A percentile compares a stretch with the other conserved stretches of the same genome.
Conservation (phyloP, 2,797 vertebrate genomes). For the Cryptoprocta ferox region DNA sequence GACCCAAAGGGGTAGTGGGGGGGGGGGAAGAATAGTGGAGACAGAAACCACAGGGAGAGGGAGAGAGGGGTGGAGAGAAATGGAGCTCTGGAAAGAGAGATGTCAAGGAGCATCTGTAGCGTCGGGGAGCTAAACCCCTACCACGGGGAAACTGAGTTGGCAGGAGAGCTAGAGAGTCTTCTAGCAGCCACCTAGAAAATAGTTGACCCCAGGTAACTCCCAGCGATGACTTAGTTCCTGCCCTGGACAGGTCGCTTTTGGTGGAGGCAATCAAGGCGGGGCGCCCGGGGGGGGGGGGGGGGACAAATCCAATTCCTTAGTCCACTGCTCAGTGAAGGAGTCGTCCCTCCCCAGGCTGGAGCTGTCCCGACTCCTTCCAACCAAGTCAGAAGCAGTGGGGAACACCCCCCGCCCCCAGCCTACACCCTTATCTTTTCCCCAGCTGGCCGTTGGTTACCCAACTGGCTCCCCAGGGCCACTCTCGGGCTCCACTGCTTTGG, state of each 20-base stretch:
- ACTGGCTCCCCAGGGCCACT: constrained; percentile 1
- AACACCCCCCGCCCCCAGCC: background rate
- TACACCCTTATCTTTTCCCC: background rate
- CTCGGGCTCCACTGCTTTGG: background rate
- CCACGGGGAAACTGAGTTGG: background rate
- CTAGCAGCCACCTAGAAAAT: background rate
- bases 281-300: too few relatives aligned
- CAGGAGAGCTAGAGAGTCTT: background rate
- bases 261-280: background rate
- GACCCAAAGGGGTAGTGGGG: background rate
- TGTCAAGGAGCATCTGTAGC: background rate
- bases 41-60: background rate
- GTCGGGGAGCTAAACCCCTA: background rate
- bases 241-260: background rate
- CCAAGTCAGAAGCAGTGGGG: background rate
- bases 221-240: background rate
- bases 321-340: background rate
- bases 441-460: background rate
- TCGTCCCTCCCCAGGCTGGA: background rate
- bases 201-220: background rate
- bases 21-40: background rate
- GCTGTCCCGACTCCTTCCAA: background rate
- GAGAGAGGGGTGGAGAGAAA: background rate
- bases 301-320: background rate
- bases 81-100: background rate